Base-by-base conservation (phyloP, 2,113 vertebrate genomes). In the Ploceus nigricollis region DNA sequence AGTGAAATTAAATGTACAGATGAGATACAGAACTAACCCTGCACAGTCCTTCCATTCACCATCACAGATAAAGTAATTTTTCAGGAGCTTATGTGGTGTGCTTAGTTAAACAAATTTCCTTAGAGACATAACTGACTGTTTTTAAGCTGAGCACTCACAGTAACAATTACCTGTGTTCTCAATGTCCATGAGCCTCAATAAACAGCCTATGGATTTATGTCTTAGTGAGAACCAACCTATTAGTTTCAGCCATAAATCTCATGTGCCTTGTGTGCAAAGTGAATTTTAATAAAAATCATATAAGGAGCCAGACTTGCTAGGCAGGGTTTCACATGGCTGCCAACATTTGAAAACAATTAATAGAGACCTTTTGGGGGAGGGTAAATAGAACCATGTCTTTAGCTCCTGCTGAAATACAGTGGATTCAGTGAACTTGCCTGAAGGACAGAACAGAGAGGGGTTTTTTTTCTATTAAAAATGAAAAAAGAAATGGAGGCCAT, bases 281-380 rank as follows among this genome's bases (percentile, higher is more conserved):
- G 96, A 97, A 97, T 98, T 98, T 98, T 98, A 98, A 98, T 98
- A 98, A 98, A 97, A 98, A 97, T 98, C 97, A 96, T 97, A 97
- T 95, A 97, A 80, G 69, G 97, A 97, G 96, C 97, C 97, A 97
- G 97, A 97, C 97, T 93, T 79, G 93, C 94, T 94, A 92, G 44
- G 96, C 96, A 95, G 96, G 93, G 92, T 97, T 98, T 97, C 93
- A 97, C 93, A 90, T 97, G 95, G 94, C 97, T 97, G 97, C 98
- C 98, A 98, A 97, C 97, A 97, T 97, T 98, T 93, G 97, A 96
- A 97, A 89, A 93, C 97, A 98, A 98, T 98, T 98, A 97, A 98
- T 97, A 93, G 87, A 96, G 96, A 97, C 87, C 82, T 88, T 97
- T 75, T 75, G 93, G 96, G 96, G 87, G 96, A 93, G 87, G 79